Evolutionary conservation across 2,797 vertebrate species (phyloP).

Genomic region (Sebastes glaucus): DNA sequence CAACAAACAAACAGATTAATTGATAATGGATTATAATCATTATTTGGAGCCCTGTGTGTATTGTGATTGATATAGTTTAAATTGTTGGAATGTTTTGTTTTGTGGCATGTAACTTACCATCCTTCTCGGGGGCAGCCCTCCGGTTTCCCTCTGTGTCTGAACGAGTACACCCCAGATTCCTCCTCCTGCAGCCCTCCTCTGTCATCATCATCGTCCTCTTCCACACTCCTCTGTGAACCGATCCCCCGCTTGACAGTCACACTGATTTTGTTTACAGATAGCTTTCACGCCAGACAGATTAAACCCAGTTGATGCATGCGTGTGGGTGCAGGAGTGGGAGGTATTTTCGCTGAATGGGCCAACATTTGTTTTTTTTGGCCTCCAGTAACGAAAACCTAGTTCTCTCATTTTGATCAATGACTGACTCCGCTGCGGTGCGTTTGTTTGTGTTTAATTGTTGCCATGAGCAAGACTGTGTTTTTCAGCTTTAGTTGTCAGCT

Average conservation of each 20-base stretch:
- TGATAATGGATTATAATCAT: background rate
- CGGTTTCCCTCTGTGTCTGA: conserved; percentile 6
- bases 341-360: conserved; percentile 45
- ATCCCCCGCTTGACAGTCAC: conserved; percentile 30
- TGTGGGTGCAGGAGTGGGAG: conserved; percentile 46
- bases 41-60: background rate
- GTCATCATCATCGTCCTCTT: background rate
- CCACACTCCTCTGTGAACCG: conserved; percentile 19
- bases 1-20: background rate
- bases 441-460: conserved; percentile 26
- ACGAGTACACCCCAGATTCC: conserved; percentile 10
- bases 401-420: conserved; percentile 48
- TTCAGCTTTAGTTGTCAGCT: background rate
- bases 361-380: conserved; percentile 22
- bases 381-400: conserved; percentile 30
- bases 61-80: background rate
- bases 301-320: conserved; percentile 36
- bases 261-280: conserved; percentile 46
- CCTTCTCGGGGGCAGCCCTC: conserved; percentile 4
- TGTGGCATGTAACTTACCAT: background rate
- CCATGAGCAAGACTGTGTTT: background rate
- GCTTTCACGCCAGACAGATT: conserved; percentile 56
- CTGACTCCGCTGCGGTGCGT: background rate
- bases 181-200: background rate
- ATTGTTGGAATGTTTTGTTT: background rate